Percentiles rank a stretch among this genome's conserved stretches.
These are phyloP conservation scores for Stichopus chloronotus DNA, from an alignment of 35 echinoderm and acorn worm species.

Conservation along the genomic window DNA sequence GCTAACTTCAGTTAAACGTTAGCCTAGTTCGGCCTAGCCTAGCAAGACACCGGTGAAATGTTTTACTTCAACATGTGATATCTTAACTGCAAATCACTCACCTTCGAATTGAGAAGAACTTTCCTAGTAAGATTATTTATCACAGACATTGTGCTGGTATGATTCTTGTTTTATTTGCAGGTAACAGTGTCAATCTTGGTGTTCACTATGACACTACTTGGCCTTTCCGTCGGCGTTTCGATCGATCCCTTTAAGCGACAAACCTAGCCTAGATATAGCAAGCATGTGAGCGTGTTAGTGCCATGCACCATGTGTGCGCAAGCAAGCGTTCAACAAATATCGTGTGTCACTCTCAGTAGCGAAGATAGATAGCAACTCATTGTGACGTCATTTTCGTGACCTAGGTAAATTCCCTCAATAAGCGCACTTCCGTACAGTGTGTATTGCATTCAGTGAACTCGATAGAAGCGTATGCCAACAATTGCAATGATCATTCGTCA, in stretches of 20 bases:
- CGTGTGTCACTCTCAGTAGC: too few species aligned
- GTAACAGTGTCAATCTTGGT: neutral
- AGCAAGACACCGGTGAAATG: too few species aligned
- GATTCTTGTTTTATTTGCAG: neutral
- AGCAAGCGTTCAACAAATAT: too few species aligned
- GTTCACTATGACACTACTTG: neutral
- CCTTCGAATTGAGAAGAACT: conserved; percentile 1
- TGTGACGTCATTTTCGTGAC: neutral
- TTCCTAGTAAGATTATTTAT: neutral
- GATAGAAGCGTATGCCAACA: too few species aligned
- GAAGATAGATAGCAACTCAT: neutral
- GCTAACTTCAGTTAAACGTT: too few species aligned
- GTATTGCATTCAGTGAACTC: too few species aligned
- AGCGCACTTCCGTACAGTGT: too few species aligned
- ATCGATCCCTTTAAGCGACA: neutral
- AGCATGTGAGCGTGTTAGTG: too few species aligned
- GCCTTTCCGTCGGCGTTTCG: neutral
- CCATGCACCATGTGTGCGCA: too few species aligned
- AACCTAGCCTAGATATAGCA: neutral
- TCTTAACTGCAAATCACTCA: neutral
- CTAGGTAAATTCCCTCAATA: neutral
- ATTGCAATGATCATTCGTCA: too few species aligned
- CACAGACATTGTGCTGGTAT: neutral
- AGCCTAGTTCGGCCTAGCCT: too few species aligned
- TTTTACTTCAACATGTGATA: too few species aligned